phyloP scores from a whole-genome alignment of 2,113 vertebrate genomes.

The Diadophis punctatus region DNA sequence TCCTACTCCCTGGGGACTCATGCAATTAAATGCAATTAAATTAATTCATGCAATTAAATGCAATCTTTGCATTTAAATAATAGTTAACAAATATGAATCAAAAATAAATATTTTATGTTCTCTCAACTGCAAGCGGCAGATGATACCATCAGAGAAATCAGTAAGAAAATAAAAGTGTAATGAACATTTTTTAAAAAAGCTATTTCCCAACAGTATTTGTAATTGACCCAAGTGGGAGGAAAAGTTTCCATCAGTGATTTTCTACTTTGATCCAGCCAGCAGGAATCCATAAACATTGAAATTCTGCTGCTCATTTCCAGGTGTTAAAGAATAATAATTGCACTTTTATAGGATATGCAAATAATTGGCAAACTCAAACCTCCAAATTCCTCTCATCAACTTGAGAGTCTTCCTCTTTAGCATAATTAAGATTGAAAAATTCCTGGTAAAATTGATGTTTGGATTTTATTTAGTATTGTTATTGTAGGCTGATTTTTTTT shows the following conservation, averaged over 20 bases:
- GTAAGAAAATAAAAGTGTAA: slow-evolving; percentile 52
- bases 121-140: neutral
- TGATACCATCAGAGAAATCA: slow-evolving; percentile 6
- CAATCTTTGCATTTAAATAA: neutral
- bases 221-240: slow-evolving; percentile 42
- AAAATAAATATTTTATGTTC: neutral
- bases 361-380: slow-evolving; percentile 45
- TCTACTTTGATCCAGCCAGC: slow-evolving; percentile 59
- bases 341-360: slow-evolving; percentile 42
- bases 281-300: slow-evolving; percentile 46
- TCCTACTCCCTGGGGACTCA: too few relatives aligned
- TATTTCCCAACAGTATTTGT: slow-evolving; percentile 54
- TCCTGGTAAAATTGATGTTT: neutral
- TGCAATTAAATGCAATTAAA: too few relatives aligned
- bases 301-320: slow-evolving; percentile 56
- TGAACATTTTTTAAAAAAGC: slow-evolving; percentile 59
- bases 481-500: slow-evolving; percentile 8
- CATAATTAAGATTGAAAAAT: neutral
- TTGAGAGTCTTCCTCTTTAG: slow-evolving; percentile 46
- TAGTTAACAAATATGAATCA: neutral
- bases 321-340: slow-evolving; percentile 64
- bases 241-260: slow-evolving; percentile 40
- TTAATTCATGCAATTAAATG: too few relatives aligned
- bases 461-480: slow-evolving; percentile 2
- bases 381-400: slow-evolving; percentile 14